Base-by-base conservation (phyloP, 1,140 invertebrate genomes). In the Diachasma alloeum region DNA sequence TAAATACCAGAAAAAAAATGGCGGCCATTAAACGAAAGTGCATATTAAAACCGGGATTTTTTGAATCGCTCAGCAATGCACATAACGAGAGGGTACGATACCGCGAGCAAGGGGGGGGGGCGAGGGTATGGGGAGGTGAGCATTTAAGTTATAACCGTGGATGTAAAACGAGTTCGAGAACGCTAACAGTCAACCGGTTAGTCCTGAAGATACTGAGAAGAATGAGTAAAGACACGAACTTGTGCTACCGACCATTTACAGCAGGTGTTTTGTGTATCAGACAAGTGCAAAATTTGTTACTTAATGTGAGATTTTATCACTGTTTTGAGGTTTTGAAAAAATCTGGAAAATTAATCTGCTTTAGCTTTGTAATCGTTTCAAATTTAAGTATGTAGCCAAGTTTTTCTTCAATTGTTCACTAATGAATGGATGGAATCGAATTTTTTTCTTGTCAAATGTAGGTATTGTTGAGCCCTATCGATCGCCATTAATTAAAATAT, bases 151-250 rank as follows among this genome's bases (percentile, higher is more conserved):
- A 63, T 63, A 31, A 24, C 48, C 48, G 19, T 63, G 59, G 59
- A 63, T 63, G 59, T 63, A 63, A 63, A 63, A 63, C 59, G 59
- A 31, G 59, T 63, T 63, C 59, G 59, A 63, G 59, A 59, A 26
- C 22, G 59, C 22, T 19, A 63, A 24, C 19, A 31, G 24, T 63
- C 59, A 26, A 63, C 59, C 59, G 59, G 59, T 63, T 63, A 63
- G 48, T 56, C n/a, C 59, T 31, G 59, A 63, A 26, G 59, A 63
- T 63, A 63, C 59, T 63, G 19, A 31, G 59, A 63, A 63, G 59
- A 63, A 63, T 63, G 59, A 63, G 26, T 63, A 63, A 63, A 63
- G 59, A 63, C 59, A 63, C 59, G 59, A 26, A 63, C 19, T 63
- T 24, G 19, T 22, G 59, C 59, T 63, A 63, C 59, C 59, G 59